Base-by-base conservation (phyloP, 2,113 vertebrate genomes). In the Laterallus jamaicensis region DNA sequence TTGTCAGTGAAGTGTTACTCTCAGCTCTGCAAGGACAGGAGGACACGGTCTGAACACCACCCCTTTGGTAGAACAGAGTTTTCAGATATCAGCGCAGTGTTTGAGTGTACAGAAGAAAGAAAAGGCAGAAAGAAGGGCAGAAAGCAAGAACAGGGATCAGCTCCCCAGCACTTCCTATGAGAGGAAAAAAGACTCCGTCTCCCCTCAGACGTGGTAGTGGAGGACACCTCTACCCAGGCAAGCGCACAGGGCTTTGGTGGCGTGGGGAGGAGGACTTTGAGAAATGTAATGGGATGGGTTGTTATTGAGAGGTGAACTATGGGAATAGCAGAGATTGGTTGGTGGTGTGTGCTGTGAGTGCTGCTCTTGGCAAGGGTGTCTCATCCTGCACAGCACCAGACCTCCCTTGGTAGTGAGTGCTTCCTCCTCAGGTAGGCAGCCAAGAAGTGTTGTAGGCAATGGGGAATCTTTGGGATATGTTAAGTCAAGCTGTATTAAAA, bases 361-460 rank as follows among this genome's bases (percentile, higher is more conserved):
- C 22, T 11, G 64, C 60, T 44, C n/a, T 24, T 55, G 62, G 39
- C 39, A 54, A 9, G 20, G 76, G 19, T 17, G 42, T 20, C 78
- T 1, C 0, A 0, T 69, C 25, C 37, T 40, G 35, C 19, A 3
- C 15, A 15, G 49, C 6, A 1, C 12, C 54, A 11, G 2, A 47
- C 50, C 15, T 60, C 44, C 14, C 18, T 5, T 40, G 0, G 4
- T n/a, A 32, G 40, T 4, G 11, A 47, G 44, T 47, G 44, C 20
- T 12, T 28, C 39, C 15, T 56, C 11, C 35, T 40, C 35, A 16
- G 1, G 52, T 5, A 39, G 28, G 24, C 47, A 29, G 21, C 24
- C 28, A 5, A 21, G 18, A 50, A 35, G 13, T n/a, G 11, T 17
- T 9, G 13, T 17, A 80, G 47, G 28, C 67, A 44, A 28, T 0